Conservation (phyloP, 2,113 vertebrate species). For the Aegypius monachus region DNA sequence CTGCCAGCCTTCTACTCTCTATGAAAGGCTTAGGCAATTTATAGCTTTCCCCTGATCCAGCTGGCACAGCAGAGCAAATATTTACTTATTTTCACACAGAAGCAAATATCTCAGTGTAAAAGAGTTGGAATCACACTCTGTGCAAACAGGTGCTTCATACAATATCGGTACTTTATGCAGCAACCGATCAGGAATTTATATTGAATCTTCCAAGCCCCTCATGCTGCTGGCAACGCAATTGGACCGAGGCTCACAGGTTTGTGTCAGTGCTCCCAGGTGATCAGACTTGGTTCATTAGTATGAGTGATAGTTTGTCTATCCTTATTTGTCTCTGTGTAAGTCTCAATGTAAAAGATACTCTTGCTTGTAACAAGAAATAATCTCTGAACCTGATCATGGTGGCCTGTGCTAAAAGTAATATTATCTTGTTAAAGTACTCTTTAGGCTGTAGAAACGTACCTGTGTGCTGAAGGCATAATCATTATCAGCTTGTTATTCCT, state of each 20-base stretch:
- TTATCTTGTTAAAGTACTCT: neutral
- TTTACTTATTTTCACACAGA: constrained; percentile 41
- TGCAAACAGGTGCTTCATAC: neutral
- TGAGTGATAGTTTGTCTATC: neutral
- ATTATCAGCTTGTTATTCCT: neutral
- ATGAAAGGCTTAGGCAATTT: neutral
- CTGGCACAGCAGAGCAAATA: constrained; percentile 41
- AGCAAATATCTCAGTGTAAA: constrained; percentile 5
- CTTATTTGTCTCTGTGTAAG: neutral
- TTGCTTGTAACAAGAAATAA: neutral
- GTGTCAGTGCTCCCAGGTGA: neutral
- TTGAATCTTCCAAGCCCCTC: neutral
- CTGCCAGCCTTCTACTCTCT: constrained; percentile 11
- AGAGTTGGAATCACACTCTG: neutral
- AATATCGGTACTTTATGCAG: neutral
- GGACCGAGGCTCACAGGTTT: neutral
- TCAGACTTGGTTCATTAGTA: neutral
- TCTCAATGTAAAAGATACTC: neutral
- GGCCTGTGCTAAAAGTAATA: neutral
- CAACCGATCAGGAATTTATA: neutral
- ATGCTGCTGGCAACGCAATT: accelerated
- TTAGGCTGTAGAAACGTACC: neutral
- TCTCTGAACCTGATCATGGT: neutral
- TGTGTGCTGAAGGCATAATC: neutral
- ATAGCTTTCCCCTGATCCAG: neutral